Conservation (phyloP, 2,888 invertebrate genomes). For the Rhaphigaster nebulosa region DNA sequence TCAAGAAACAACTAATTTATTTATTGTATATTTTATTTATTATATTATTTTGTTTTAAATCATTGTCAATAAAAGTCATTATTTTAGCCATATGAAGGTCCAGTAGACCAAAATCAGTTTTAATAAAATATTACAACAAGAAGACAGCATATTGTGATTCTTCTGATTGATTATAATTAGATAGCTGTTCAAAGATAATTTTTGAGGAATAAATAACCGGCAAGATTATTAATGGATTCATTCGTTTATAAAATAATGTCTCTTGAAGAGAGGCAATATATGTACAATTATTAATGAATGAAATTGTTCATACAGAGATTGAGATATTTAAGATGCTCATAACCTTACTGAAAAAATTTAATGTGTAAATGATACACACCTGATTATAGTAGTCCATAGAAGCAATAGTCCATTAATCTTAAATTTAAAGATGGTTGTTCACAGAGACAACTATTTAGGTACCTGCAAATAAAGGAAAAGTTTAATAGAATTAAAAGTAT, state of each 20-base stretch:
- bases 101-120: too few relatives aligned
- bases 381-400: too few relatives aligned
- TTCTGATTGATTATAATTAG: not conserved
- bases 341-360: not conserved
- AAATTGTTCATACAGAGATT: not conserved
- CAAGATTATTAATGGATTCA: too few relatives aligned
- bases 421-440: not conserved
- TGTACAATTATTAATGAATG: not conserved
- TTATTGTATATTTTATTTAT: not conserved
- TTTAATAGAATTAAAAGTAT: too few relatives aligned
- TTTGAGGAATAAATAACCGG: not conserved
- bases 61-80: not conserved
- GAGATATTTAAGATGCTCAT: not conserved
- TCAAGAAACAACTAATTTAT: not conserved
- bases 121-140: too few relatives aligned
- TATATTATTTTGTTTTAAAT: not conserved
- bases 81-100: not conserved
- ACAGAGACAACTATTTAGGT: too few relatives aligned
- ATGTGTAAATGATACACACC: not conserved
- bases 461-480: not conserved
- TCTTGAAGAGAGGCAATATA: not conserved
- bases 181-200: not conserved
- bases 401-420: not conserved
- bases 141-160: not conserved
- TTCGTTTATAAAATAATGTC: not conserved